Evolutionary conservation across 2,113 vertebrate species (phyloP).

Genomic region (Pipra filicauda): DNA sequence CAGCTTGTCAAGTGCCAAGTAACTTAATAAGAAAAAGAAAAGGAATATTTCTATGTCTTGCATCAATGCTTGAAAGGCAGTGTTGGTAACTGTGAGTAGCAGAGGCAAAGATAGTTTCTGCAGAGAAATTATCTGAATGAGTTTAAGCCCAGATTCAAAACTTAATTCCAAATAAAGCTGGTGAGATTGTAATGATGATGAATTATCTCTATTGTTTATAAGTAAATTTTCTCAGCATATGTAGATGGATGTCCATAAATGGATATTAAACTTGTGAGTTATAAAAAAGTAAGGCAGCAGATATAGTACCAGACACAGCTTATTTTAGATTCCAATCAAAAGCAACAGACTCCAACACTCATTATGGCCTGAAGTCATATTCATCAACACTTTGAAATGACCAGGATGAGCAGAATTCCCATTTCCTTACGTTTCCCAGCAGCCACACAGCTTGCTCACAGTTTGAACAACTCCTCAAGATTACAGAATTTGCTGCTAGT

Average conservation of each 20-base stretch:
- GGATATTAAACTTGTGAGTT: not conserved
- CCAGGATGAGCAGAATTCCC: not conserved
- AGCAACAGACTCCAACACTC: not conserved
- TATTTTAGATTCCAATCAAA: slow-evolving; percentile 2
- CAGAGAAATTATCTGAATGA: not conserved
- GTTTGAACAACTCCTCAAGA: not conserved
- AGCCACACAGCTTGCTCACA: not conserved
- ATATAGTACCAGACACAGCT: not conserved
- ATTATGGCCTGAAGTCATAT: not conserved
- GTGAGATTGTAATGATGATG: not conserved
- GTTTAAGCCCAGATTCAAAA: not conserved
- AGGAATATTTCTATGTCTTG: not conserved
- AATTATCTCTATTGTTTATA: not conserved
- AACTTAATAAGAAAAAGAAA: not conserved
- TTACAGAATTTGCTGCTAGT: not conserved
- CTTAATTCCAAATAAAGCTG: not conserved
- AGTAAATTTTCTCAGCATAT: not conserved
- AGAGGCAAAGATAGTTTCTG: not conserved
- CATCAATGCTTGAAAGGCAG: not conserved
- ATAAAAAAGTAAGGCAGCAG: not conserved
- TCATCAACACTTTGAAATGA: not conserved
- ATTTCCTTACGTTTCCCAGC: not conserved
- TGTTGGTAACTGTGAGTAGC: not conserved
- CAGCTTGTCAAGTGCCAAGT: not conserved
- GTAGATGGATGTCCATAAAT: not conserved